Evolutionary conservation across 2,888 invertebrate species (phyloP).

Genomic region (Andrena camellia): DNA sequence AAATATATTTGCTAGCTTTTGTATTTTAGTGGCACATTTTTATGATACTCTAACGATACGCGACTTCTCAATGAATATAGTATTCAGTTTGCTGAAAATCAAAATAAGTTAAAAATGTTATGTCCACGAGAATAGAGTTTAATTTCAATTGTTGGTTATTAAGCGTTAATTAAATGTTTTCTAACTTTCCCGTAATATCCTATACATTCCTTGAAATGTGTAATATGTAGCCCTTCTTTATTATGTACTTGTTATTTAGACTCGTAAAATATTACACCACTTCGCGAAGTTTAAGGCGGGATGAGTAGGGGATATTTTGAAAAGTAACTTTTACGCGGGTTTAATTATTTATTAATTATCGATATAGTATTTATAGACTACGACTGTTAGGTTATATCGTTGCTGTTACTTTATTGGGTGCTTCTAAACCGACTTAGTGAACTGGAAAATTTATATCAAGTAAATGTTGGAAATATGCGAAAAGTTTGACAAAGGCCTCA

Average conservation of each 20-base stretch:
- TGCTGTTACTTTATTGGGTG: slow-evolving; percentile 46
- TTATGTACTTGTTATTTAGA: slow-evolving; percentile 49
- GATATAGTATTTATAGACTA: slow-evolving; percentile 58
- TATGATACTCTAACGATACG: slow-evolving; percentile 44
- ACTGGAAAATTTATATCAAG: slow-evolving; percentile 33
- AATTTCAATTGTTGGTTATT: slow-evolving; percentile 52
- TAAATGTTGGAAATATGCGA: slow-evolving; percentile 17
- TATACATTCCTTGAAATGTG: slow-evolving; percentile 63
- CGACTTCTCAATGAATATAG: slow-evolving; percentile 27
- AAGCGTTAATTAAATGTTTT: slow-evolving; percentile 51
- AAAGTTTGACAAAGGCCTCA: slow-evolving; percentile 21
- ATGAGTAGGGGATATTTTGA: slow-evolving; percentile 38
- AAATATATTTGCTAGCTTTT: slow-evolving; percentile 62
- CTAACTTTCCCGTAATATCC: slow-evolving; percentile 43
- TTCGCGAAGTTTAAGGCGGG: slow-evolving; percentile 50
- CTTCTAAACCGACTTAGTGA: slow-evolving; percentile 35
- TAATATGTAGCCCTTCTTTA: slow-evolving; percentile 56
- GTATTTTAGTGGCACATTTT: slow-evolving; percentile 61
- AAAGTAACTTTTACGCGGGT: slow-evolving; percentile 33
- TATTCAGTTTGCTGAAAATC: slow-evolving; percentile 51
- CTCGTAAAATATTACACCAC: slow-evolving; percentile 33
- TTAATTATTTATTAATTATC: slow-evolving; percentile 55
- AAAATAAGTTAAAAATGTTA: slow-evolving; percentile 54
- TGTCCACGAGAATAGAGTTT: slow-evolving; percentile 43
- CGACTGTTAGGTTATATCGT: slow-evolving; percentile 34